Evolutionary conservation across 2,888 invertebrate genomes (phyloP).

Genomic region (Cryptops parisi): DNA sequence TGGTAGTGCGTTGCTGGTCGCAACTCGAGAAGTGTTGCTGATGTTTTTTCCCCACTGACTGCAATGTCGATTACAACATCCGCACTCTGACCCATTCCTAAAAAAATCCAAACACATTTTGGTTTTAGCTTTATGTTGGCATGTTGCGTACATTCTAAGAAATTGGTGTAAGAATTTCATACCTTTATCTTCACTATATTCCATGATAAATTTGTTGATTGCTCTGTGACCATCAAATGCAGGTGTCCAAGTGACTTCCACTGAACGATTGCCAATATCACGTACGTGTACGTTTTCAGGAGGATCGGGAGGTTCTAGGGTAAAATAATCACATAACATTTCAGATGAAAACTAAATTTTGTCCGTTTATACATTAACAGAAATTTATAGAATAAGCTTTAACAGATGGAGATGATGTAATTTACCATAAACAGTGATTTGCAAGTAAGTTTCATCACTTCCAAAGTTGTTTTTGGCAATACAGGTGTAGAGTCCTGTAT

Average conservation of each 20-base stretch:
- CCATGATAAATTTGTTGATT: conserved; percentile 28
- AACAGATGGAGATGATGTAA: no score
- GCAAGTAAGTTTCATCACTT: conserved; percentile 9
- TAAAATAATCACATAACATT: no score
- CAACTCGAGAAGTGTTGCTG: conserved; percentile 20
- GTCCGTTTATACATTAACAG: no score
- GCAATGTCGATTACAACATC: conserved; percentile 12
- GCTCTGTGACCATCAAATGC: conserved; percentile 33
- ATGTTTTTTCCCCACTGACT: conserved; percentile 12
- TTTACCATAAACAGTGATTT: conserved; percentile 12
- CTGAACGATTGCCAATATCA: conserved; percentile 26
- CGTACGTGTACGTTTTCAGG: conserved; percentile 27
- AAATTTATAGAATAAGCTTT: no score
- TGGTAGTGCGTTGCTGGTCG: conserved; percentile 30
- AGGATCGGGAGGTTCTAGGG: conserved; percentile 32
- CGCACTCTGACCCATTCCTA: no score
- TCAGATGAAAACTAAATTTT: no score
- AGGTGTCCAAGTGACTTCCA: conserved; percentile 27
- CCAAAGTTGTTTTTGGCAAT: conserved; percentile 10
- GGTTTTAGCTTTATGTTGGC: no score
- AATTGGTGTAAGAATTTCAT: no score
- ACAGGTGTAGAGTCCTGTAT: conserved; percentile 12
- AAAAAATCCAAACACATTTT: no score
- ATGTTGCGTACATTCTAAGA: no score
- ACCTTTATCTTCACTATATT: conserved; percentile 23